These are phyloP conservation scores for Druon quercuslanigerum DNA, from an alignment of 1,140 invertebrate genomes.

Conservation along the genomic window DNA sequence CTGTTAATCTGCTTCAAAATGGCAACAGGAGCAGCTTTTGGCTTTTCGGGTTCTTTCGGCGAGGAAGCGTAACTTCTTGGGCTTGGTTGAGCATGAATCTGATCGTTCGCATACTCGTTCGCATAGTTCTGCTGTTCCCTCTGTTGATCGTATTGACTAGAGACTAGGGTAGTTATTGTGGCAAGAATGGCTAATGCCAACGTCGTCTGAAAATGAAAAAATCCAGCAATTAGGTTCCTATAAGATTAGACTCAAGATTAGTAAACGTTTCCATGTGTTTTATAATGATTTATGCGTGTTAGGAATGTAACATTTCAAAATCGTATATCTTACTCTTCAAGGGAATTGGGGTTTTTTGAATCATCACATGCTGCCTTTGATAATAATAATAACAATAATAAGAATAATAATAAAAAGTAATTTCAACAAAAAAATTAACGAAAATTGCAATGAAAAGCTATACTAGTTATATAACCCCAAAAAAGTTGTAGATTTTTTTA, in stretches of 20 bases:
- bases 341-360: no score
- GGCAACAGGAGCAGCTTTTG: slow-evolving; percentile 82
- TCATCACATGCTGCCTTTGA: no score
- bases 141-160: slow-evolving; percentile 67
- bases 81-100: slow-evolving; percentile 76
- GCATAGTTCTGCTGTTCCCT: slow-evolving; percentile 64
- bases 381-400: no score
- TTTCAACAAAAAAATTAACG: no score
- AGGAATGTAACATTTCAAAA: no score
- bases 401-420: no score
- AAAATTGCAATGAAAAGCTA: no score
- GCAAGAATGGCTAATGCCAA: slow-evolving; percentile 63
- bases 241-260: neutral
- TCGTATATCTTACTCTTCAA: no score
- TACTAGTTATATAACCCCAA: no score
- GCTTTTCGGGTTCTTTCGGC: slow-evolving; percentile 67
- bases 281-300: no score
- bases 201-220: slow-evolving; percentile 67
- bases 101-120: slow-evolving; percentile 80
- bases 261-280: slow-evolving; percentile 3
- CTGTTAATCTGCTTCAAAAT: slow-evolving; percentile 91
- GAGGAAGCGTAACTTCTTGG: slow-evolving; percentile 70
- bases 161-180: slow-evolving; percentile 61
- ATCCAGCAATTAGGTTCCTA: slow-evolving; percentile 24
- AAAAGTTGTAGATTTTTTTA: no score